A percentile compares a stretch with the other conserved stretches of the same genome.
Evolutionary conservation across 2,113 vertebrate species (phyloP).

Genomic region (Pollachius pollachius): DNA sequence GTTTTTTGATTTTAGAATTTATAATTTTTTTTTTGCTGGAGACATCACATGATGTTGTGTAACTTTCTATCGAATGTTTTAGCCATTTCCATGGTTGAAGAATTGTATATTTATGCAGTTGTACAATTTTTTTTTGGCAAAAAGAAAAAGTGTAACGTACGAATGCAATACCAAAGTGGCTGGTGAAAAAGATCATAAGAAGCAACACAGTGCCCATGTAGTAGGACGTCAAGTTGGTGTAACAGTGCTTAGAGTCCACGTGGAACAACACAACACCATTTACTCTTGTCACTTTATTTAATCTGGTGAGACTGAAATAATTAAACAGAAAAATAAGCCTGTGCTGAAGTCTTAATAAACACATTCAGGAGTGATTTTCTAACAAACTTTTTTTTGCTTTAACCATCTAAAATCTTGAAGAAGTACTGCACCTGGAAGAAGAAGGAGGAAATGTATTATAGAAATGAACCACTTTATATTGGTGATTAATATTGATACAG

Average conservation of each 20-base stretch:
- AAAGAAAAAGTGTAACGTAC: conserved; percentile 94
- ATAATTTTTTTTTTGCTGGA: conserved; percentile 76
- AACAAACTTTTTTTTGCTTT: conserved; percentile 34
- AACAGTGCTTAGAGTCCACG: conserved; percentile 87
- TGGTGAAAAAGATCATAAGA: conserved; percentile 94
- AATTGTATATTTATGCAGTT: conserved; percentile 99
- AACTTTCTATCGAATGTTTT: conserved; percentile 98
- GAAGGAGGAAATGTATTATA: conserved; percentile 12
- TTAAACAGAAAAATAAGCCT: conserved; percentile 72
- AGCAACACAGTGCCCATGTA: conserved; percentile 94
- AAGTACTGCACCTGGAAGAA: conserved; percentile 89
- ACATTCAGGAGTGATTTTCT: conserved; percentile 3
- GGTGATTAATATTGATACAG: neutral
- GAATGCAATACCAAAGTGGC: conserved; percentile 98
- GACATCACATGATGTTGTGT: conserved; percentile 90
- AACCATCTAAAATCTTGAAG: conserved; percentile 89
- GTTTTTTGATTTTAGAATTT: too few species aligned
- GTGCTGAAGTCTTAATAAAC: conserved; percentile 42
- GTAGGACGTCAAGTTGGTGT: conserved; percentile 85
- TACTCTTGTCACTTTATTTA: conserved; percentile 94
- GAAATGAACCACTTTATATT: neutral
- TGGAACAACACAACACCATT: conserved; percentile 86
- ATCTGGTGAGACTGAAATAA: conserved; percentile 93
- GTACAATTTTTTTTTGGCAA: conserved; percentile 95
- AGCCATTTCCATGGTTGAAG: conserved; percentile 99